These are phyloP conservation scores for Etia nguti DNA, from an alignment of 2,113 vertebrate genomes.

Conservation along the genomic window DNA sequence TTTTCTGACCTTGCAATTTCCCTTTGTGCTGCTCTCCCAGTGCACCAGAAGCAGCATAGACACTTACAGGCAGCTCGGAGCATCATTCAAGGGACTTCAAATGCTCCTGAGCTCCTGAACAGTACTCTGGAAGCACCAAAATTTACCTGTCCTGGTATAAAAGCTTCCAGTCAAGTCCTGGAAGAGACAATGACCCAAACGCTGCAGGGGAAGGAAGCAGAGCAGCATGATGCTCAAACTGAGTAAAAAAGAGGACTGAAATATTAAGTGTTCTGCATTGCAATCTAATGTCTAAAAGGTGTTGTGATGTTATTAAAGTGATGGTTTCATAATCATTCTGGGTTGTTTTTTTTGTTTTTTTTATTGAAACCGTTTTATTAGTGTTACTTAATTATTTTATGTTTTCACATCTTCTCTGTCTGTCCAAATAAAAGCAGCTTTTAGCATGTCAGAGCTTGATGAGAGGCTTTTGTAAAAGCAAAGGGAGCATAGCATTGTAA, in stretches of 20 bases:
- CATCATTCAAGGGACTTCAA: slow-evolving; percentile 68
- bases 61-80: slow-evolving; percentile 80
- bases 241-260: background rate
- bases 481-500: background rate
- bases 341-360: background rate
- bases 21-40: slow-evolving; percentile 53
- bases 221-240: background rate
- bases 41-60: slow-evolving; percentile 79
- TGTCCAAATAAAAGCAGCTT: background rate
- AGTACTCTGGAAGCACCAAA: background rate
- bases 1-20: background rate
- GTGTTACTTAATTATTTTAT: background rate
- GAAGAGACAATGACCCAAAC: background rate
- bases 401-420: background rate
- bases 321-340: background rate
- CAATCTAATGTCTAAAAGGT: background rate
- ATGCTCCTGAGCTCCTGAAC: background rate
- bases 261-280: background rate
- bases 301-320: background rate
- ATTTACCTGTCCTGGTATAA: background rate
- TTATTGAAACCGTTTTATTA: background rate
- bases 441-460: background rate
- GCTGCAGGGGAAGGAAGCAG: background rate
- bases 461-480: background rate
- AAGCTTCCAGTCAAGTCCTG: background rate